These are phyloP conservation scores for Miniopterus natalensis DNA, from an alignment of 2,113 vertebrate genomes.

Conservation along the genomic window DNA sequence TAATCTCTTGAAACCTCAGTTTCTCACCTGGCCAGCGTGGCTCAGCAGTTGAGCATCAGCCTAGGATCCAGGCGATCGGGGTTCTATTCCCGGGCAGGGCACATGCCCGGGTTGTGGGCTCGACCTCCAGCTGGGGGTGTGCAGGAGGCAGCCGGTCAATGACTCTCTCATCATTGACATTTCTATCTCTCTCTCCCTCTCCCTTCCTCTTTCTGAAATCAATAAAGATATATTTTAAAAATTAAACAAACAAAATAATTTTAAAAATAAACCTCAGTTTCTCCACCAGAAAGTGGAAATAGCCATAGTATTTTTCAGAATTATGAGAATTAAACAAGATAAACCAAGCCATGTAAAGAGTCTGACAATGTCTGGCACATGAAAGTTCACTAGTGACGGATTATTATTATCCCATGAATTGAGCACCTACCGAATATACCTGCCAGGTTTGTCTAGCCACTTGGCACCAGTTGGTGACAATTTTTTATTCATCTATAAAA, in stretches of 20 bases:
- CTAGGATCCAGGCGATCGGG: no score
- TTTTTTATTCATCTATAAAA: background rate
- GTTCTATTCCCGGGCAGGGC: no score
- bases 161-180: no score
- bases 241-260: no score
- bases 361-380: fast-evolving
- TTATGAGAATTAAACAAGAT: background rate
- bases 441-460: background rate
- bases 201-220: no score
- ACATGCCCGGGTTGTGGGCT: no score
- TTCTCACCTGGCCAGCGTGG: background rate
- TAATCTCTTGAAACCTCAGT: background rate
- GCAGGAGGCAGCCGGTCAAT: no score
- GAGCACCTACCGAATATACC: background rate
- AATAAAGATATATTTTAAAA: no score
- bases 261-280: background rate
- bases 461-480: background rate
- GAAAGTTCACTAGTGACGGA: background rate
- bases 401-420: background rate
- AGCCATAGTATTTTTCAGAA: background rate
- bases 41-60: no score
- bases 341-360: background rate
- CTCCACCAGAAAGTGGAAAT: background rate
- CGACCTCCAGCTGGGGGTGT: no score
- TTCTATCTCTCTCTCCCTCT: no score